These are phyloP conservation scores for Scomber colias DNA, from an alignment of 2,113 vertebrate species.

Conservation along the genomic window DNA sequence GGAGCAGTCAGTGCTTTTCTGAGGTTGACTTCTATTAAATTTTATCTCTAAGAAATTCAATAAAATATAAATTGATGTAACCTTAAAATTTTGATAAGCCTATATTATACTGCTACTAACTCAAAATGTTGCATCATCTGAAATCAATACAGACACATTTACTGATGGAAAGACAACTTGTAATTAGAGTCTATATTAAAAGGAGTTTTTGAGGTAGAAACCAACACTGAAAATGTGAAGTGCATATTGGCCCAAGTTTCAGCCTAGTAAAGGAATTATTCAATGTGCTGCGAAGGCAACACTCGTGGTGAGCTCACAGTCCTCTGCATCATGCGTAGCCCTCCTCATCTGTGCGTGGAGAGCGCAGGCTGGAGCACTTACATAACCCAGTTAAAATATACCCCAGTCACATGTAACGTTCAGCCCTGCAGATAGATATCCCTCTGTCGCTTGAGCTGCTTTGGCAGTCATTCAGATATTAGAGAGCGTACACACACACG, in stretches of 20 bases:
- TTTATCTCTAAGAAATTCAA: constrained; percentile 6
- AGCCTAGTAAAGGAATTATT: constrained; percentile 71
- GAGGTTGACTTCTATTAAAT: constrained; percentile 3
- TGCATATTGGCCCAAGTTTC: constrained; percentile 31
- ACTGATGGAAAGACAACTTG: constrained; percentile 30
- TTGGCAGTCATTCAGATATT: constrained; percentile 81
- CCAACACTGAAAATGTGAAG: constrained; percentile 40
- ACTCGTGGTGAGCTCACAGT: constrained; percentile 70
- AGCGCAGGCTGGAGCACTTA: constrained; percentile 83
- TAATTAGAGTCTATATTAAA: constrained; percentile 8
- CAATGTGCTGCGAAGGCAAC: constrained; percentile 66
- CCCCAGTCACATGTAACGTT: constrained; percentile 86
- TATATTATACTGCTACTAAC: constrained; percentile 39
- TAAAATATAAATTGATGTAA: constrained; percentile 36
- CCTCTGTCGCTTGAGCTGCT: constrained; percentile 79
- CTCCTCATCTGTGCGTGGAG: constrained; percentile 77
- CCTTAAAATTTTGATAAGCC: constrained; percentile 61
- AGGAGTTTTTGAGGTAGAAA: constrained; percentile 31
- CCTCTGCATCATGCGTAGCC: constrained; percentile 79
- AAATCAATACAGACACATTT: constrained; percentile 51
- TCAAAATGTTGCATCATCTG: constrained; percentile 58
- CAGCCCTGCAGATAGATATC: constrained; percentile 83
- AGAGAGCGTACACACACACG: constrained; percentile 56
- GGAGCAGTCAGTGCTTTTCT: constrained; percentile 7
- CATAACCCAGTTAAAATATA: constrained; percentile 87